Conservation (phyloP, 1,140 invertebrate species). For the Meteorus sp. region DNA sequence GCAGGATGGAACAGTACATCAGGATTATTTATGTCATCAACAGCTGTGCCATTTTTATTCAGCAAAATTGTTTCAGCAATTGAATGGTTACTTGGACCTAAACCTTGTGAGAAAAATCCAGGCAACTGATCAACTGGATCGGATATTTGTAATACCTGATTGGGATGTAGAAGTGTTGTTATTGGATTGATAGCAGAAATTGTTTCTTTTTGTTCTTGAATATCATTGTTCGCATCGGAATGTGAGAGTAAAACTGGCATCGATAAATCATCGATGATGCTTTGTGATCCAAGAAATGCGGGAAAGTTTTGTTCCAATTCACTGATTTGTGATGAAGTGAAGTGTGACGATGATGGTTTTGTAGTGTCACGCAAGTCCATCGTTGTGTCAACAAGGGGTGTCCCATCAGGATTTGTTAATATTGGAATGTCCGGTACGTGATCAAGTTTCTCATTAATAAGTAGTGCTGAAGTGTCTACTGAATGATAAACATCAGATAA, state of each 20-base stretch:
- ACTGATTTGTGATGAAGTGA: constrained; percentile 35
- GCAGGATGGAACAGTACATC: constrained; percentile 60
- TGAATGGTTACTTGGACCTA: constrained; percentile 55
- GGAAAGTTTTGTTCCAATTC: constrained; percentile 44
- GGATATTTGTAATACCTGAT: constrained; percentile 54
- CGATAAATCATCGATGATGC: constrained; percentile 44
- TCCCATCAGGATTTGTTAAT: constrained; percentile 48
- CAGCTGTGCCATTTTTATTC: constrained; percentile 63
- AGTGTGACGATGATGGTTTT: constrained; percentile 33
- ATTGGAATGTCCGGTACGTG: constrained; percentile 53
- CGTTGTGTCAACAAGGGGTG: constrained; percentile 37
- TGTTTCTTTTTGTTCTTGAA: constrained; percentile 49
- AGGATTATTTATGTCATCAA: constrained; percentile 63
- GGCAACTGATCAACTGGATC: constrained; percentile 53
- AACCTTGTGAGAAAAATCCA: constrained; percentile 47
- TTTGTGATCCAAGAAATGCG: constrained; percentile 41
- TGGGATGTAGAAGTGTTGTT: constrained; percentile 55
- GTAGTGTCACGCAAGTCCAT: constrained; percentile 27
- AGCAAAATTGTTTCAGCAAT: constrained; percentile 68
- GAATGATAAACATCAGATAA: neutral
- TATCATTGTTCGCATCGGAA: constrained; percentile 43
- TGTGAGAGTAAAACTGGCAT: constrained; percentile 45
- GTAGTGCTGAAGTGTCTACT: neutral
- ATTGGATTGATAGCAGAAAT: constrained; percentile 48
- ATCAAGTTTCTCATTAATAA: constrained; percentile 46